Evolutionary conservation across 2,888 invertebrate species (phyloP), one percentile per base, ranked within the genome.

Genomic region (Tineola bisselliella): DNA sequence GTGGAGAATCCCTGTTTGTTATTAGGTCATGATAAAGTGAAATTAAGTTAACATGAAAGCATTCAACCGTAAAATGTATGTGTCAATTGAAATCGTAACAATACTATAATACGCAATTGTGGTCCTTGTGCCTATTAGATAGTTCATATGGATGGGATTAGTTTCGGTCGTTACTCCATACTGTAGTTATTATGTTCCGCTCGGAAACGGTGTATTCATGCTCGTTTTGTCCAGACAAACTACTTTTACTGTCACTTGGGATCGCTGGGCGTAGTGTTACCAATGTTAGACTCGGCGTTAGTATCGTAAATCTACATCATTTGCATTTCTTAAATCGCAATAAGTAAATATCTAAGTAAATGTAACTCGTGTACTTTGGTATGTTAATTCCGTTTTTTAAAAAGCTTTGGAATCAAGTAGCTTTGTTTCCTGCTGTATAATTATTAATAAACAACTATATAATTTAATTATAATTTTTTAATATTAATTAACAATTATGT

Each of bases 161-260:
- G 18, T 8, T 48, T 15, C 18, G 48, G 48, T 18, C 48, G 18
- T 48, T 48, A 48, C 48, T 10, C 48, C 48, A 48, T 48, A 48
- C 48, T 18, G 38, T 10, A 38, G 15, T 48, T 48, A 44, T 60
- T 44, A 44, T 60, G 31, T 44, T 30, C 25, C 59, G 59, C 59
- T 62, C 54, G 52, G 52, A 44, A 48, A 56, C 30, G 48, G 48
- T 11, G 11, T n/a, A 13, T 38, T 62, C 43, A 61, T 62, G 25
- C 31, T 62, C 59, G 61, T 62, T 61, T 62, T 62, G 19, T 61
- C 33, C 48, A 58, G 60, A 30, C 31, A 30, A 44, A 61, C 57
- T 58, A 62, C 62, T 62, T 62, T 62, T 62, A 62, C 62, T 62
- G 60, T 60, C 60, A 43, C 62, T 62, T 56, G 19, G 48, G 33